These are phyloP conservation scores for Cheirogaleus major DNA, from an alignment of 2,797 vertebrate genomes.

Conservation along the genomic window DNA sequence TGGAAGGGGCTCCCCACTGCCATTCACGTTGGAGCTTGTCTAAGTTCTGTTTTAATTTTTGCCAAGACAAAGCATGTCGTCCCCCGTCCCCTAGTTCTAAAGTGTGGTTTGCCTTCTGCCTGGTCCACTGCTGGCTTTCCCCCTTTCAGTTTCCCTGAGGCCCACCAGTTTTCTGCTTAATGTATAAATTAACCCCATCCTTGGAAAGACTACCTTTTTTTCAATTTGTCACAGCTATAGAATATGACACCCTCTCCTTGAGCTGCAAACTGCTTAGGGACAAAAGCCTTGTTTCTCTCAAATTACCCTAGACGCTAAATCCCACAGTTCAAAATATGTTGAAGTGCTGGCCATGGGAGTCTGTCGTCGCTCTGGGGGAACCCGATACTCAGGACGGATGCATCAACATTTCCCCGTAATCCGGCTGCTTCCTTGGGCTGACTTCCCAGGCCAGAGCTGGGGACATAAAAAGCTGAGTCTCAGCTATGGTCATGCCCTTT, in stretches of 20 bases:
- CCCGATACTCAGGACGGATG: not conserved
- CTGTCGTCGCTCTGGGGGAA: not conserved
- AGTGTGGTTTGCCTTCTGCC: not conserved
- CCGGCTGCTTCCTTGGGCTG: not conserved
- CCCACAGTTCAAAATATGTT: not conserved
- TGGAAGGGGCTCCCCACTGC: not conserved
- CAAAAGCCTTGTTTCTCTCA: not conserved
- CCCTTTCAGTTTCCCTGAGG: conserved; percentile 26
- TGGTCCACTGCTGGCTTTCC: not conserved
- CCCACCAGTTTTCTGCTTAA: not conserved
- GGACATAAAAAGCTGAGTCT: not conserved
- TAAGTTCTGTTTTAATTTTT: not conserved
- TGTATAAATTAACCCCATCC: not conserved
- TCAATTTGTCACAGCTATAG: not conserved
- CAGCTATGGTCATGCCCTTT: not conserved
- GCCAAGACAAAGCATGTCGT: not conserved
- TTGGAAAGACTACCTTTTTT: not conserved
- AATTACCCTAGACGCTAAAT: conserved; percentile 1
- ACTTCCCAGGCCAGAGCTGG: not conserved
- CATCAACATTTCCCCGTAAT: not conserved
- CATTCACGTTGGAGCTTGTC: not conserved
- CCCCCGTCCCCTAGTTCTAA: not conserved
- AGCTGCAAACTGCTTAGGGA: not conserved
- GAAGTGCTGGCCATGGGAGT: too few relatives aligned
- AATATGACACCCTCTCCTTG: not conserved